Evolutionary conservation across 2,888 invertebrate genomes (phyloP).

Genomic region (Anoncus sp.): DNA sequence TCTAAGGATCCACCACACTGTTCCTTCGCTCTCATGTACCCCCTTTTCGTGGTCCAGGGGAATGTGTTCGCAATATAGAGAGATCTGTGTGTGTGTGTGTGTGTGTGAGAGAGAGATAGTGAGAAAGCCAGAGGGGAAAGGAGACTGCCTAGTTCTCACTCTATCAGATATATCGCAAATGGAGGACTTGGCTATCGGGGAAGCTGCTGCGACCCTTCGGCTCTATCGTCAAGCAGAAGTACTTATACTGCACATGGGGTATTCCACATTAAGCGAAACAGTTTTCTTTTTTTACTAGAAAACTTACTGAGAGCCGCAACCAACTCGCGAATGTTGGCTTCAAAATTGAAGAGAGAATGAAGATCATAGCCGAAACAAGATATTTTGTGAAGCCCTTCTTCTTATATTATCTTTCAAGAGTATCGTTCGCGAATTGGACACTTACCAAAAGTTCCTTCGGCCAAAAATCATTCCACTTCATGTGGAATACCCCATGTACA

Average conservation of each 20-base stretch:
- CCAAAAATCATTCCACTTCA: slow-evolving; percentile 30
- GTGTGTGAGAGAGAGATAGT: slow-evolving; percentile 20
- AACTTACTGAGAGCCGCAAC: slow-evolving; percentile 24
- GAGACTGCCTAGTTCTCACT: slow-evolving; percentile 3
- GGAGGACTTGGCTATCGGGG: slow-evolving; percentile 20
- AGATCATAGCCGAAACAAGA: not conserved
- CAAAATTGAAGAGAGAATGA: not conserved
- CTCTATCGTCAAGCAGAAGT: slow-evolving; percentile 23
- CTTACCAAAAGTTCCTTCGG: slow-evolving; percentile 3
- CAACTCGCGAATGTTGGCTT: slow-evolving; percentile 1
- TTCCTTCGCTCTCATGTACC: slow-evolving; percentile 51
- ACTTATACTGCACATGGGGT: slow-evolving; percentile 13
- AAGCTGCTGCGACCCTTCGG: slow-evolving; percentile 43
- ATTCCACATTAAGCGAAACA: slow-evolving; percentile 15
- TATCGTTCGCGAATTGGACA: not conserved
- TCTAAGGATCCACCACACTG: slow-evolving; percentile 51
- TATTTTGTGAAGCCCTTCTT: slow-evolving; percentile 1
- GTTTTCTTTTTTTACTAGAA: slow-evolving; percentile 11
- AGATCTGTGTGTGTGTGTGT: slow-evolving; percentile 14
- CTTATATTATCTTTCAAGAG: slow-evolving; percentile 3
- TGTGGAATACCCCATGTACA: not conserved
- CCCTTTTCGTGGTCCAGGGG: slow-evolving; percentile 58
- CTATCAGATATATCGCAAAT: slow-evolving; percentile 3
- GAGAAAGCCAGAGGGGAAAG: not conserved
- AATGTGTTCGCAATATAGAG: slow-evolving; percentile 59